A percentile compares a stretch with the other conserved stretches of the same genome.
Evolutionary conservation across 2,888 invertebrate species (phyloP).

Genomic region (Drosophila seclusa): DNA sequence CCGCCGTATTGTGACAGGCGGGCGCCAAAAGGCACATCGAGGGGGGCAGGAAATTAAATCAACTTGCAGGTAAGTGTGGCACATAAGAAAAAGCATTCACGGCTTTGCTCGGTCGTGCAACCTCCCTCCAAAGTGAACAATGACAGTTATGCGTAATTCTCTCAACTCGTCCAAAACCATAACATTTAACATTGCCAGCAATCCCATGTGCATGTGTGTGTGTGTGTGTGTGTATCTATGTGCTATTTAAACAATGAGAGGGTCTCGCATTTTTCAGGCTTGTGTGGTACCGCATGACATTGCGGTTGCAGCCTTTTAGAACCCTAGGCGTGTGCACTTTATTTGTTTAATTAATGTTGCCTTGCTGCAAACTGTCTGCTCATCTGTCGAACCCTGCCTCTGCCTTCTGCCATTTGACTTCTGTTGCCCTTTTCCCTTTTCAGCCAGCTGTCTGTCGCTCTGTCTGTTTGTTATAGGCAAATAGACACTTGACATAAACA

Average conservation of each 20-base stretch:
- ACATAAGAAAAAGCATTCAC: slow-evolving; percentile 37
- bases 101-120: too few species aligned
- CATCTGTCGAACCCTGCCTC: slow-evolving; percentile 22
- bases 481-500: slow-evolving; percentile 81
- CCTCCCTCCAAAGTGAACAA: slow-evolving; percentile 46
- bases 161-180: slow-evolving; percentile 29
- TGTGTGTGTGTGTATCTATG: slow-evolving; percentile 9
- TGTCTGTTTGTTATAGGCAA: slow-evolving; percentile 78
- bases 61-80: slow-evolving; percentile 62
- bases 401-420: neutral
- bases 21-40: slow-evolving; percentile 40
- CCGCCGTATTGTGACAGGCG: slow-evolving; percentile 33
- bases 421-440: neutral
- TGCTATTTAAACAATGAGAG: slow-evolving; percentile 44
- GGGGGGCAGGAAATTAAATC: slow-evolving; percentile 67
- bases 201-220: slow-evolving; percentile 13
- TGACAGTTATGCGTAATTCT: slow-evolving; percentile 70
- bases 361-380: slow-evolving; percentile 72
- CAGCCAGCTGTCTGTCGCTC: slow-evolving; percentile 22
- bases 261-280: slow-evolving; percentile 53
- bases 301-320: slow-evolving; percentile 63
- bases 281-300: slow-evolving; percentile 48
- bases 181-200: slow-evolving; percentile 49
- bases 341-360: slow-evolving; percentile 79
- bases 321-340: slow-evolving; percentile 67